Percentiles rank a stretch among this genome's conserved stretches.
Evolutionary conservation across 2,888 invertebrate genomes (phyloP).

Genomic region (Tenodera sinensis): DNA sequence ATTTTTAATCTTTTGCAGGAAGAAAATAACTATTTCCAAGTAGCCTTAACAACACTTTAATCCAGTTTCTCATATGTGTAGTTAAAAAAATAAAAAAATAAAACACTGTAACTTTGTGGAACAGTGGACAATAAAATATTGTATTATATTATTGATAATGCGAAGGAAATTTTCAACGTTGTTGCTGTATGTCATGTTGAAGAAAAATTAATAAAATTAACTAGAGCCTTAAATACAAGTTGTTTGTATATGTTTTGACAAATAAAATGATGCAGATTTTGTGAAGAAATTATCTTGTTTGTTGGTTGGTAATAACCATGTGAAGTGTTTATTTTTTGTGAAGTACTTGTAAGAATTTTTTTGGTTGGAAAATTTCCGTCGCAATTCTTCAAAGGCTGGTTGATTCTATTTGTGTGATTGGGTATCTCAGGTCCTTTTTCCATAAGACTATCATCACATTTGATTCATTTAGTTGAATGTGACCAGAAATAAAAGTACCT

Average conservation of each 20-base stretch:
- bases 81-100: neutral
- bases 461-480: neutral
- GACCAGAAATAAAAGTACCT: neutral
- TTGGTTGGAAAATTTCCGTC: slow-evolving; percentile 23
- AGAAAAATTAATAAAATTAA: slow-evolving; percentile 12
- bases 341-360: slow-evolving; percentile 37
- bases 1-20: neutral
- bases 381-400: slow-evolving; percentile 15
- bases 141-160: slow-evolving; percentile 27
- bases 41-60: slow-evolving; percentile 27
- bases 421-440: slow-evolving; percentile 13
- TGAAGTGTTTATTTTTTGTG: slow-evolving; percentile 38
- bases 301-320: slow-evolving; percentile 12
- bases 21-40: slow-evolving; percentile 24
- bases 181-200: slow-evolving; percentile 29
- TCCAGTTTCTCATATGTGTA: slow-evolving; percentile 21
- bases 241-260: slow-evolving; percentile 21
- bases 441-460: neutral
- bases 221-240: slow-evolving; percentile 28
- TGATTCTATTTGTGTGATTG: slow-evolving; percentile 7
- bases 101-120: slow-evolving; percentile 24
- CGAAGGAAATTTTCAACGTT: slow-evolving; percentile 33
- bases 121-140: slow-evolving; percentile 35
- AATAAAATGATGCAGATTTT: neutral
- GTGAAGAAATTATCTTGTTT: slow-evolving; percentile 13